Evolutionary conservation across 2,797 vertebrate genomes (phyloP).

Genomic region (Chiroxiphia lanceolata): DNA sequence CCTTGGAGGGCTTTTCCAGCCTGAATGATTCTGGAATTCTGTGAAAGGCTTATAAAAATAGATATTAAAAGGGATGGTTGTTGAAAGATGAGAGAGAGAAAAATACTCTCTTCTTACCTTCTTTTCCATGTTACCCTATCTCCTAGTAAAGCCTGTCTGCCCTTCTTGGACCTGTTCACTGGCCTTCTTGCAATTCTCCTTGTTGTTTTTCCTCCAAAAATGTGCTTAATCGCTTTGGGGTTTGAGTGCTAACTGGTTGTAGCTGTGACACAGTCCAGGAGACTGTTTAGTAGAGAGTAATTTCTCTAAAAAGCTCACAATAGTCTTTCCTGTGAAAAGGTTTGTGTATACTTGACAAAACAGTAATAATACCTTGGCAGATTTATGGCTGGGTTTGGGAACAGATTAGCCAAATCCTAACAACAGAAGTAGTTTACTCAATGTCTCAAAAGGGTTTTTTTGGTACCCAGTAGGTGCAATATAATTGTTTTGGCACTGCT

Average conservation of each 20-base stretch:
- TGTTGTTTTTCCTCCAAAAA: not conserved
- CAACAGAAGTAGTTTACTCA: not conserved
- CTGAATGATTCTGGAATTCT: not conserved
- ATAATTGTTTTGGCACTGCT: not conserved
- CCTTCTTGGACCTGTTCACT: not conserved
- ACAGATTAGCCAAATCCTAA: not conserved
- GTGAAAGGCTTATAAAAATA: not conserved
- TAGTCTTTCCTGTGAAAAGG: not conserved
- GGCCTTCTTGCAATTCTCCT: not conserved
- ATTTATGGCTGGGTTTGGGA: not conserved
- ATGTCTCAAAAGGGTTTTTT: not conserved
- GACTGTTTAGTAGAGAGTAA: fast-evolving
- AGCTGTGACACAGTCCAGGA: not conserved
- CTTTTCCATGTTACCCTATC: not conserved
- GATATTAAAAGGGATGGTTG: not conserved
- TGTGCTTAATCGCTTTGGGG: not conserved
- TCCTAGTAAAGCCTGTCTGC: not conserved
- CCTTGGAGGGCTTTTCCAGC: not conserved
- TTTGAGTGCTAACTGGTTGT: not conserved
- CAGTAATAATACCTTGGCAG: fast-evolving
- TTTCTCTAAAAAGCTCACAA: not conserved
- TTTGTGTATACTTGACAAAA: not conserved
- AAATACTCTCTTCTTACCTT: not conserved
- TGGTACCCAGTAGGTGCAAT: not conserved
- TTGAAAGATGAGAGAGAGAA: not conserved